These are phyloP conservation scores for Amblyteles armatorius DNA, from an alignment of 2,888 invertebrate species.

Conservation along the genomic window DNA sequence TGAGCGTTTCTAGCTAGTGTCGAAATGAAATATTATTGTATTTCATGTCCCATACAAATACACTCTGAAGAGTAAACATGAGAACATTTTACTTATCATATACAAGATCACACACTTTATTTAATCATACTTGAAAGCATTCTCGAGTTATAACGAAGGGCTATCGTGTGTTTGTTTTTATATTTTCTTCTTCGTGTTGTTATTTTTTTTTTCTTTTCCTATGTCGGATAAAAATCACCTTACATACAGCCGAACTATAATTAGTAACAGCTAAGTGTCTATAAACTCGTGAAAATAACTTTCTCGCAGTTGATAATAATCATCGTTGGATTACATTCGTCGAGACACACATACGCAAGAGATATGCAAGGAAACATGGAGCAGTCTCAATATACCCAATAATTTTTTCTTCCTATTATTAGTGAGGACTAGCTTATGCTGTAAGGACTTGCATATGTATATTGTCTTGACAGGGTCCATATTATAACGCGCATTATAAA, in stretches of 20 bases:
- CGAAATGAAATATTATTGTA: slow-evolving; percentile 52
- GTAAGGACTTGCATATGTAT: slow-evolving; percentile 73
- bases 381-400: slow-evolving; percentile 68
- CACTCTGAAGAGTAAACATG: slow-evolving; percentile 51
- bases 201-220: slow-evolving; percentile 20
- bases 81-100: slow-evolving; percentile 52
- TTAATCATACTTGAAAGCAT: slow-evolving; percentile 54
- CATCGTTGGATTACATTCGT: slow-evolving; percentile 68
- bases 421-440: slow-evolving; percentile 73
- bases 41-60: slow-evolving; percentile 56
- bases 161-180: slow-evolving; percentile 16
- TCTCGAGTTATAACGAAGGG: slow-evolving; percentile 48
- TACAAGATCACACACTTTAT: slow-evolving; percentile 56
- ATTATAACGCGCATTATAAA: slow-evolving; percentile 67
- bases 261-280: slow-evolving; percentile 64
- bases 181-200: slow-evolving; percentile 1
- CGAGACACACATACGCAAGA: slow-evolving; percentile 69
- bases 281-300: slow-evolving; percentile 70
- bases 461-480: slow-evolving; percentile 75
- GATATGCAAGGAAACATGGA: slow-evolving; percentile 71
- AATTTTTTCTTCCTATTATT: slow-evolving; percentile 65
- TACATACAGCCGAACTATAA: slow-evolving; percentile 63
- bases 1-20: slow-evolving; percentile 36
- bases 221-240: slow-evolving; percentile 50
- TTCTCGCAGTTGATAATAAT: slow-evolving; percentile 62